These are phyloP conservation scores for Trichechus manatus DNA, from an alignment of 2,113 vertebrate genomes.

Conservation along the genomic window DNA sequence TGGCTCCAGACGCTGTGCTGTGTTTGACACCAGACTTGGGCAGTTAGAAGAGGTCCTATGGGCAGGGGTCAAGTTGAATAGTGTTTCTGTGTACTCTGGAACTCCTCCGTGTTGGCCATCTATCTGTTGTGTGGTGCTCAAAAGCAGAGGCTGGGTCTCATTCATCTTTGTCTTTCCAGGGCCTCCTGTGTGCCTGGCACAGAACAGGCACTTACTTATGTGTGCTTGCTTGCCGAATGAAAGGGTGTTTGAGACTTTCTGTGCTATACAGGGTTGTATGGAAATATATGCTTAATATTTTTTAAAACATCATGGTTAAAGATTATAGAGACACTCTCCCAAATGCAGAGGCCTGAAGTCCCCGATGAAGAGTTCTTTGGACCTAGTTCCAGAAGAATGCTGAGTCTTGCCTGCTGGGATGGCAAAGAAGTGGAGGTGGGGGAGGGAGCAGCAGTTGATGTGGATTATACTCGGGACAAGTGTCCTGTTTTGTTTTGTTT, in stretches of 20 bases:
- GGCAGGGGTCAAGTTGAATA: neutral
- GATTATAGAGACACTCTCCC: neutral
- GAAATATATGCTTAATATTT: neutral
- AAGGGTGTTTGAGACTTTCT: conserved; percentile 40
- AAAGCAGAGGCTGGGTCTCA: conserved; percentile 44
- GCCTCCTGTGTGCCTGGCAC: conserved; percentile 66
- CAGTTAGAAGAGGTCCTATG: neutral
- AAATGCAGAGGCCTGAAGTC: neutral
- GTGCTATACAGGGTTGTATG: neutral
- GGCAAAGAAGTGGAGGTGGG: neutral
- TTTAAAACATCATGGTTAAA: neutral
- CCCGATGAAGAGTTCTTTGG: neutral
- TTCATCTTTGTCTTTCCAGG: conserved; percentile 71
- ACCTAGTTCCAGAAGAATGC: neutral
- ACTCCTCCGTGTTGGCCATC: neutral
- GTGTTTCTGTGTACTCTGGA: neutral
- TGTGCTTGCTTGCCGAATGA: conserved; percentile 8
- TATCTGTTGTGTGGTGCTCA: neutral
- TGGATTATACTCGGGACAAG: neutral
- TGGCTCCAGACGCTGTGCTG: neutral
- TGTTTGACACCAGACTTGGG: neutral
- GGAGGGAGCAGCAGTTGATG: neutral
- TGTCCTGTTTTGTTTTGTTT: conserved; percentile 11
- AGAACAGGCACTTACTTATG: neutral
- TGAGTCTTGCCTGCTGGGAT: neutral